Conservation (phyloP, 2,113 vertebrate genomes). For the Halichoeres trimaculatus region DNA sequence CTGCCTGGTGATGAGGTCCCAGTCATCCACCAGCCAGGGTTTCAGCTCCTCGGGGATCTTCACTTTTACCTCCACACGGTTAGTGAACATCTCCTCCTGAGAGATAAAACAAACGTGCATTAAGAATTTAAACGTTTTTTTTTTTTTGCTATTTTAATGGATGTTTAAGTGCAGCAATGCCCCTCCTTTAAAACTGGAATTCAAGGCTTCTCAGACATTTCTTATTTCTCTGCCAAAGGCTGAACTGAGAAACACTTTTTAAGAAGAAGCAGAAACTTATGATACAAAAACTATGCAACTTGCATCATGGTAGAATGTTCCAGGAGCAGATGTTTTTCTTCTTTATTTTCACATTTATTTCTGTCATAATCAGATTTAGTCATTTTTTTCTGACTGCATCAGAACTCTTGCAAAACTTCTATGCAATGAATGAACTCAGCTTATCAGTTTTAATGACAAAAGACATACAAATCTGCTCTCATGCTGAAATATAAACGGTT, state of each 20-base stretch:
- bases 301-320: too few relatives aligned
- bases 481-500: not conserved
- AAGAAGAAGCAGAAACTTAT: too few relatives aligned
- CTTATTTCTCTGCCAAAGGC: too few relatives aligned
- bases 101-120: slow-evolving; percentile 9
- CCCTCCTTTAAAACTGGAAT: not conserved
- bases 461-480: not conserved
- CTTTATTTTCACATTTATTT: too few relatives aligned
- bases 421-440: too few relatives aligned
- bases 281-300: too few relatives aligned
- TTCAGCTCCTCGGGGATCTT: slow-evolving; percentile 98
- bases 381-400: too few relatives aligned
- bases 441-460: not conserved
- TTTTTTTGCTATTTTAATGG: not conserved
- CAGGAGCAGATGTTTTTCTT: too few relatives aligned
- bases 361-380: too few relatives aligned
- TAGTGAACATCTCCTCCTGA: slow-evolving; percentile 97
- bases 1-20: slow-evolving; percentile 97
- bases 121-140: too few relatives aligned
- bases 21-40: slow-evolving; percentile 98
- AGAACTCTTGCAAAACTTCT: too few relatives aligned
- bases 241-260: not conserved
- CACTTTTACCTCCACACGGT: slow-evolving; percentile 97
- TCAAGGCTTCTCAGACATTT: not conserved
- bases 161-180: not conserved